These are phyloP conservation scores for Bombus consobrinus DNA, from an alignment of 1,140 invertebrate genomes.

Conservation along the genomic window DNA sequence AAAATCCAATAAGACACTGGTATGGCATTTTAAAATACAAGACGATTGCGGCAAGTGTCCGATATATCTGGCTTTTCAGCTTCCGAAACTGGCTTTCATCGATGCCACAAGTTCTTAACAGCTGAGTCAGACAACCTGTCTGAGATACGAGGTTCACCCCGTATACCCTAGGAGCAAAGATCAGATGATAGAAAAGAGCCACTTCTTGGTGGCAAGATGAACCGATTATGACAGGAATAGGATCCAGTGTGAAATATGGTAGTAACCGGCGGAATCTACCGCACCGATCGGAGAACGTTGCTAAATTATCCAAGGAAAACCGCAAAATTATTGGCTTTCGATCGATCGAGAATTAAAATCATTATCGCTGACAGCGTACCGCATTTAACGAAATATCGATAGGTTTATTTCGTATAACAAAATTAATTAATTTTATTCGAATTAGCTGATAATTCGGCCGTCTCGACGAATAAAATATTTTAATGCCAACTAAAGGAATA, in stretches of 20 bases:
- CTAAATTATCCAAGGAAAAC: slow-evolving; percentile 55
- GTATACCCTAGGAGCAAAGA: slow-evolving; percentile 43
- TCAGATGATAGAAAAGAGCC: slow-evolving; percentile 59
- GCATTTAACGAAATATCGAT: slow-evolving; percentile 60
- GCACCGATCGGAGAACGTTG: slow-evolving; percentile 33
- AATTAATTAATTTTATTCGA: slow-evolving; percentile 56
- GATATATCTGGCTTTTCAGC: slow-evolving; percentile 9
- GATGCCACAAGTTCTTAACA: slow-evolving; percentile 13
- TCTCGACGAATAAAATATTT: neutral
- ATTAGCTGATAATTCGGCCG: too few relatives aligned
- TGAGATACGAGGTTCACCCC: slow-evolving; percentile 22
- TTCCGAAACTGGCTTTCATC: neutral
- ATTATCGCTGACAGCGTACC: slow-evolving; percentile 60
- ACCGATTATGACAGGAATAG: slow-evolving; percentile 64
- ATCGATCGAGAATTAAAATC: slow-evolving; percentile 67
- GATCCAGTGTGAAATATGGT: slow-evolving; percentile 47
- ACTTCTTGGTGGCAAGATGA: slow-evolving; percentile 54
- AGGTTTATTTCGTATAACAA: slow-evolving; percentile 50
- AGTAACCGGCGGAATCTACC: slow-evolving; percentile 45
- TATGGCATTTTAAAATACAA: slow-evolving; percentile 11
- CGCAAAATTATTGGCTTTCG: slow-evolving; percentile 75
- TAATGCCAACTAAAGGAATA: neutral
- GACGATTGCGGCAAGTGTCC: slow-evolving; percentile 11
- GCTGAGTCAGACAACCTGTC: slow-evolving; percentile 37
- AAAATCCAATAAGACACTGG: slow-evolving; percentile 7